A percentile compares a stretch with the other conserved stretches of the same genome.
Conservation (phyloP, 2,797 vertebrate species). For the Micromesistius poutassou region DNA sequence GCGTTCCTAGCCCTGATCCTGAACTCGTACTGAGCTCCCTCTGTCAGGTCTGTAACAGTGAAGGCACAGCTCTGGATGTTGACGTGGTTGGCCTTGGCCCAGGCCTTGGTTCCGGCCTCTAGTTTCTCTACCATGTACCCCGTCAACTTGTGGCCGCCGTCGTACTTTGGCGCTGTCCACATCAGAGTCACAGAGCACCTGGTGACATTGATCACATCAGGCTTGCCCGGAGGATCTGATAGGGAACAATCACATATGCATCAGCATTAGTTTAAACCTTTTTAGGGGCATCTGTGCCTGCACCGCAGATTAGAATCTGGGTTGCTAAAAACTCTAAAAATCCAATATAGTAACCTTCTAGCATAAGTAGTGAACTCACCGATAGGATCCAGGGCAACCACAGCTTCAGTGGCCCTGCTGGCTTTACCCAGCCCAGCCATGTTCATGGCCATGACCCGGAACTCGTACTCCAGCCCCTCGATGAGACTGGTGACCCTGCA, state of each 20-base stretch:
- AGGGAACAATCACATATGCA: conserved; percentile 2
- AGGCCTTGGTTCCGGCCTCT: conserved; percentile 85
- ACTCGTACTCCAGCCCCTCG: conserved; percentile 98
- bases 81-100: conserved; percentile 95
- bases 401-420: conserved; percentile 85
- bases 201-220: conserved; percentile 93
- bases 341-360: neutral
- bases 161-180: conserved; percentile 96
- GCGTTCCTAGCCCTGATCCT: conserved; percentile 95
- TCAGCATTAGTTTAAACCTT: neutral
- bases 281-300: neutral
- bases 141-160: conserved; percentile 92
- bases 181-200: conserved; percentile 91
- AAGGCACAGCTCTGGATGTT: conserved; percentile 93
- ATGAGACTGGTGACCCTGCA: conserved; percentile 91
- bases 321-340: neutral
- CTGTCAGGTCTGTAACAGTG: conserved; percentile 89
- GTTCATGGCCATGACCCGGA: conserved; percentile 98
- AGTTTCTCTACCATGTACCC: conserved; percentile 96
- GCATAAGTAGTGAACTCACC: conserved; percentile 73
- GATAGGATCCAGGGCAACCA: conserved; percentile 94
- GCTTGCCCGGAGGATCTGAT: conserved; percentile 96
- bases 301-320: neutral
- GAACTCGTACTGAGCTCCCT: conserved; percentile 91
- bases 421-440: conserved; percentile 94